These are phyloP conservation scores for Psettodes erumei DNA, from an alignment of 2,113 vertebrate genomes.

Conservation along the genomic window DNA sequence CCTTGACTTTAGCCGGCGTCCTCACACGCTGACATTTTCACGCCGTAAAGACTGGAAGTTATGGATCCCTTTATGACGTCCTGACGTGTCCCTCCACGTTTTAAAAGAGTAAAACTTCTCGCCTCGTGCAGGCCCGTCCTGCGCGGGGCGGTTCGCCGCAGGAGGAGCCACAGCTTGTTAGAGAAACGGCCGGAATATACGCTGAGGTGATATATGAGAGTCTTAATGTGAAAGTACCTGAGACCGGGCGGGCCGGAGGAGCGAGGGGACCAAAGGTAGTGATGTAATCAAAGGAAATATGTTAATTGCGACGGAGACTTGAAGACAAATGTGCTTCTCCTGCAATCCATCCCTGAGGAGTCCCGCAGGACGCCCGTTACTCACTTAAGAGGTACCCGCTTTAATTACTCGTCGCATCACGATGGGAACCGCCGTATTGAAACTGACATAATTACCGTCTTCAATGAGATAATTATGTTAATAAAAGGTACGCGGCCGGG, in stretches of 20 bases:
- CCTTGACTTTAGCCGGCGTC: constrained; percentile 30
- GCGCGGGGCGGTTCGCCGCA: too few species aligned
- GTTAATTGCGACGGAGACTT: constrained; percentile 51
- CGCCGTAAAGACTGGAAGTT: constrained; percentile 1
- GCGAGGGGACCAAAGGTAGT: not conserved
- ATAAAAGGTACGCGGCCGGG: constrained; percentile 29
- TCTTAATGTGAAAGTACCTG: not conserved
- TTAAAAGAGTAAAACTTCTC: too few species aligned
- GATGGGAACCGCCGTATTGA: constrained; percentile 41
- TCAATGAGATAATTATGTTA: constrained; percentile 51
- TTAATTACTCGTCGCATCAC: constrained; percentile 63
- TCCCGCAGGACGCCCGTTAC: constrained; percentile 54
- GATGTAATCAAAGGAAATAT: constrained; percentile 61
- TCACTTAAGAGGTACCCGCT: constrained; percentile 60
- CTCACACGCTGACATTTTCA: constrained; percentile 32
- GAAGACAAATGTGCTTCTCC: constrained; percentile 34
- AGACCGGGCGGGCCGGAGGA: not conserved
- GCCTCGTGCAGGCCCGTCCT: too few species aligned
- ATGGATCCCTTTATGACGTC: not conserved
- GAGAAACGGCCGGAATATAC: not conserved
- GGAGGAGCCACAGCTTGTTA: too few species aligned
- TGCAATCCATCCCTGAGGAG: constrained; percentile 23
- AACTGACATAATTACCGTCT: constrained; percentile 56
- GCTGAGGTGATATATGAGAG: not conserved
- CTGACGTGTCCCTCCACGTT: not conserved